A percentile compares a stretch with the other conserved stretches of the same genome.
These are phyloP conservation scores for Sinonovacula constricta DNA, from an alignment of 1,140 invertebrate genomes.

Conservation along the genomic window DNA sequence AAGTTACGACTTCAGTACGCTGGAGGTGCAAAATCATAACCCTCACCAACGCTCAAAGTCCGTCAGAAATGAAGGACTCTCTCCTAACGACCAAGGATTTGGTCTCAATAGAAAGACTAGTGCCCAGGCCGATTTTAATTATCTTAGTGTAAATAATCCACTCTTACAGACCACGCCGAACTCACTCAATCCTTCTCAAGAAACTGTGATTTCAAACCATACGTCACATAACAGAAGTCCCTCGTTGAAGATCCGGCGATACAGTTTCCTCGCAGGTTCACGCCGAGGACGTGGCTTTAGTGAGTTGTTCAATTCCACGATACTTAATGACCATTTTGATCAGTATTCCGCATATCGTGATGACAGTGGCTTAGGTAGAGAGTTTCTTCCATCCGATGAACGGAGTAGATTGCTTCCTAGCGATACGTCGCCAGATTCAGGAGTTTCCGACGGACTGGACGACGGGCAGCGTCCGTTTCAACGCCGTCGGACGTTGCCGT, in stretches of 20 bases:
- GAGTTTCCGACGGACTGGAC: slow-evolving; percentile 76
- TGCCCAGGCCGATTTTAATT: slow-evolving; percentile 50
- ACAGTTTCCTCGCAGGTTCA: slow-evolving; percentile 77
- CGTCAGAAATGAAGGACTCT: slow-evolving; percentile 52
- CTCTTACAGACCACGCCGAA: slow-evolving; percentile 36
- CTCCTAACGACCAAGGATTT: slow-evolving; percentile 46
- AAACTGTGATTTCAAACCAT: slow-evolving; percentile 62
- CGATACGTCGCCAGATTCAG: slow-evolving; percentile 78
- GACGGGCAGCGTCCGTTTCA: slow-evolving; percentile 68
- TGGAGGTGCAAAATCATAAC: slow-evolving; percentile 78
- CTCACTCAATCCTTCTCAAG: slow-evolving; percentile 54
- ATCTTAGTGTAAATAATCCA: slow-evolving; percentile 47
- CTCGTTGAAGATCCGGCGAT: slow-evolving; percentile 71
- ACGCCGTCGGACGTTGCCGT: slow-evolving; percentile 75
- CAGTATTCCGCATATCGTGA: slow-evolving; percentile 87
- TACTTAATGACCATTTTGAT: slow-evolving; percentile 87
- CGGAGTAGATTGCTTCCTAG: slow-evolving; percentile 52
- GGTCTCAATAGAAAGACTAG: slow-evolving; percentile 44
- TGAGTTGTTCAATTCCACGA: slow-evolving; percentile 76
- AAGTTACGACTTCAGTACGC: slow-evolving; percentile 66
- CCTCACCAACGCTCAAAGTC: slow-evolving; percentile 72
- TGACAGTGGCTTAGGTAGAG: slow-evolving; percentile 78
- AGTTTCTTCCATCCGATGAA: slow-evolving; percentile 60
- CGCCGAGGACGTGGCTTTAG: slow-evolving; percentile 72
- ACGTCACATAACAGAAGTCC: slow-evolving; percentile 66